Evolutionary conservation across 2,113 vertebrate genomes (phyloP), one percentile per base, ranked within the genome.

Genomic region (Colinus virginianus): DNA sequence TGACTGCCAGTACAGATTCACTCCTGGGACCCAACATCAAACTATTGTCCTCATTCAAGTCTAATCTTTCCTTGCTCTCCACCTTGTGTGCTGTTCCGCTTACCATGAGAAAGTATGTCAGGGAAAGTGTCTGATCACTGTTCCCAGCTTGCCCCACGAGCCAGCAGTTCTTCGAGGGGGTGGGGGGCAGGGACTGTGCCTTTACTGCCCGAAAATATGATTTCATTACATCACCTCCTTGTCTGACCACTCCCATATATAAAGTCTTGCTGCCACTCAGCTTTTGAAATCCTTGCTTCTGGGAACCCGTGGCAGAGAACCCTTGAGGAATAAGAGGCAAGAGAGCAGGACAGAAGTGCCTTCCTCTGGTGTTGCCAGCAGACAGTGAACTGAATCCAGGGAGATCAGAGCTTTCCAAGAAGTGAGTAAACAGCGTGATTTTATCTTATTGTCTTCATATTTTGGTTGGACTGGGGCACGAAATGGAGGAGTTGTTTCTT

Each of bases 211-310:
- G 15, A 68, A 89, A 83, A 88, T 93, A 78, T 1, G 14, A 19
- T 74, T 92, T 87, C 45, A 15, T 77, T 80, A 75, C 66, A n/a
- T 76, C 68, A 90, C 58, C 59, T 84, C 43, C 64, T 45, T 55
- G 74, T 68, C 90, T 90, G 87, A 93, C 95, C 89, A 66, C 94
- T 94, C 95, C 94, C 89, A 26, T 91, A 88, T 71, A 93, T 95
- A 91, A 95, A 93, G 91, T 36, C 80, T 87, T 78, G 82, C 66
- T 72, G 68, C 90, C 79, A 18, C 62, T 59, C 34, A 1, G 81
- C 20, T 64, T 90, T 75, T 34, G 49, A 61, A 89, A 79, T 34
- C 40, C 11, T 34, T 72, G 49, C 46, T 85, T 32, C 67, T 63
- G 61, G 30, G 38, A 79, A 40, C 40, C 40, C 13, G 40, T 40